Percentiles rank a stretch among this genome's conserved stretches.
These are phyloP conservation scores for Drosophila trichaetosa DNA, from an alignment of 2,888 invertebrate species.

Conservation along the genomic window DNA sequence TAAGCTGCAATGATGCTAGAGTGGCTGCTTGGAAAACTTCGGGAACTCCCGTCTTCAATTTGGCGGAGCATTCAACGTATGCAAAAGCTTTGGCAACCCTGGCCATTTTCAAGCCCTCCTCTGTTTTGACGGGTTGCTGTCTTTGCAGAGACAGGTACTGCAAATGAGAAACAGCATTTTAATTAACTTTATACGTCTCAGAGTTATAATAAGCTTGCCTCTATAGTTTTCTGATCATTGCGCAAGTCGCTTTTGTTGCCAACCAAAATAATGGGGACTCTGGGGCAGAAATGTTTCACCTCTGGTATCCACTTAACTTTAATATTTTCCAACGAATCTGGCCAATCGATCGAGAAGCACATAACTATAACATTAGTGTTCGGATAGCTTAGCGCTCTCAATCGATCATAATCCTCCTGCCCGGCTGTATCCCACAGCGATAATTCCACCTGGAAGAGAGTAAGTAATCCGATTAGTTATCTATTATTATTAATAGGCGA, in stretches of 20 bases:
- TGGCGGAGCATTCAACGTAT: conserved; percentile 99
- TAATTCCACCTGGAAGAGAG: conserved; percentile 88
- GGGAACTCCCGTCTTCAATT: conserved; percentile 98
- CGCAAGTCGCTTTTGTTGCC: conserved; percentile 99
- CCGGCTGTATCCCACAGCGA: conserved; percentile 99
- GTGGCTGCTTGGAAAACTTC: conserved; percentile 99
- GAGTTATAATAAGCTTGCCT: background rate
- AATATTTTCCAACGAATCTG: conserved; percentile 99
- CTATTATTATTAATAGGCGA: background rate
- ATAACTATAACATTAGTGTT: conserved; percentile 99
- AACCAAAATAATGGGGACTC: conserved; percentile 98
- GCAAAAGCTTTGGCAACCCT: conserved; percentile 99
- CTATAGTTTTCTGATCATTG: conserved; percentile 91
- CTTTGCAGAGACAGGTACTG: conserved; percentile 97
- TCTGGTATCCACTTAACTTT: conserved; percentile 99
- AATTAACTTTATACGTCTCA: background rate
- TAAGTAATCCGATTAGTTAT: background rate
- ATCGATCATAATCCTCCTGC: conserved; percentile 98
- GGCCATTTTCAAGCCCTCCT: conserved; percentile 98
- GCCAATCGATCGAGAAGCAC: conserved; percentile 99
- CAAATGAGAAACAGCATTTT: background rate
- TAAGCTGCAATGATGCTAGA: conserved; percentile 92
- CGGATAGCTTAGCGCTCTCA: conserved; percentile 97
- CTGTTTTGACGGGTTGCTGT: conserved; percentile 97
- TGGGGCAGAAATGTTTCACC: conserved; percentile 98